phyloP scores from a whole-genome alignment of 2,888 invertebrate genomes.

The Chloroclysta siterata region DNA sequence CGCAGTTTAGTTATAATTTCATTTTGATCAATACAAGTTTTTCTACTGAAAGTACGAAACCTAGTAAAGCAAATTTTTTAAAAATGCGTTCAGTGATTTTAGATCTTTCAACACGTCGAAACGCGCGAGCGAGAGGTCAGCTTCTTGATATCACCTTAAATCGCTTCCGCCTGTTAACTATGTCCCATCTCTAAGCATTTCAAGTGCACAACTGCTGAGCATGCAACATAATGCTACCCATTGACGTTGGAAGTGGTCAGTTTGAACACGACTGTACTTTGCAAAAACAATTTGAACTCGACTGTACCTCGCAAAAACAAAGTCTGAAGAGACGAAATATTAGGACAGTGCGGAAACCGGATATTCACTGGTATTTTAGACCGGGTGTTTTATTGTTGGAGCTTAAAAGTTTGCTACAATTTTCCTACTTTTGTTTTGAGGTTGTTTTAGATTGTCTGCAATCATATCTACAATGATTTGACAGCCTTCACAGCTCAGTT shows the following conservation, averaged over 20 bases:
- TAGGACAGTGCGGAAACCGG: conserved; percentile 36
- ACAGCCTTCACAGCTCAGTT: too few species aligned
- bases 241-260: conserved; percentile 66
- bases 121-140: too few species aligned
- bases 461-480: too few species aligned
- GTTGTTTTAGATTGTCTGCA: not conserved
- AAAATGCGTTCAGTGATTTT: too few species aligned
- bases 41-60: too few species aligned
- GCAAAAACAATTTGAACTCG: conserved; percentile 58
- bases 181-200: conserved; percentile 46
- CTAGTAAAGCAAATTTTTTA: too few species aligned
- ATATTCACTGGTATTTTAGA: conserved; percentile 21
- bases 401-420: conserved; percentile 6
- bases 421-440: not conserved
- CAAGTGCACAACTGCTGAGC: conserved; percentile 66
- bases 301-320: conserved; percentile 55
- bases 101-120: too few species aligned
- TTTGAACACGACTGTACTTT: conserved; percentile 55
- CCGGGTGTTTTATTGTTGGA: not conserved
- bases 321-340: conserved; percentile 52
- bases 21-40: too few species aligned
- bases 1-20: too few species aligned
- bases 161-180: conserved; percentile 38
- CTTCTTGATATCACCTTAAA: too few species aligned
- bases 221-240: conserved; percentile 66